A percentile compares a stretch with the other conserved stretches of the same genome.
phyloP scores from a whole-genome alignment of 2,888 invertebrate species.

The Taenaris catops region DNA sequence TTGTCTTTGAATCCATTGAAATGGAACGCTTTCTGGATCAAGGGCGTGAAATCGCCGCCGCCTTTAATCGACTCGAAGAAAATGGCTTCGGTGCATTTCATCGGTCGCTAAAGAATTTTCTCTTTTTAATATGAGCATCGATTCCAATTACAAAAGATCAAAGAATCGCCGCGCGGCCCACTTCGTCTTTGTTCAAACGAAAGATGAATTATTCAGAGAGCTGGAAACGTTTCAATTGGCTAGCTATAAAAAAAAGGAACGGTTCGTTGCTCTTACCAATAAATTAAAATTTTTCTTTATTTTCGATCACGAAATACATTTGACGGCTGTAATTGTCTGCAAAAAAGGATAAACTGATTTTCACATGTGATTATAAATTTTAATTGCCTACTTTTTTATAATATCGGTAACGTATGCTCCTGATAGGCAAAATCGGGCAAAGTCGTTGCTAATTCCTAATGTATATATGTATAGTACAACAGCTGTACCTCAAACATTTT shows the following conservation, averaged over 20 bases:
- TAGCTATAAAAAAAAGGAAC: conserved; percentile 78
- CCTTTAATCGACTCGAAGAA: conserved; percentile 65
- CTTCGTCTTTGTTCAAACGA: conserved; percentile 79
- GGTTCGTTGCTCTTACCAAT: conserved; percentile 77
- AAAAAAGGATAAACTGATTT: too few species aligned
- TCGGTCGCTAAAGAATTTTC: conserved; percentile 68
- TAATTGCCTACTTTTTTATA: too few species aligned
- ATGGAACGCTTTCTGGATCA: conserved; percentile 27
- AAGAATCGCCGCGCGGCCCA: conserved; percentile 78
- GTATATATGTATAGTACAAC: too few species aligned
- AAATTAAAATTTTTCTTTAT: conserved; percentile 75
- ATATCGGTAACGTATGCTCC: too few species aligned
- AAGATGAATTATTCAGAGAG: conserved; percentile 80
- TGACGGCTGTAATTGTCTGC: conserved; percentile 28
- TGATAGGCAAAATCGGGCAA: too few species aligned
- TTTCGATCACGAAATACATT: conserved; percentile 57
- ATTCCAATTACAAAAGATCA: conserved; percentile 81
- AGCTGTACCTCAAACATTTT: too few species aligned
- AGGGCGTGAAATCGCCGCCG: conserved; percentile 53
- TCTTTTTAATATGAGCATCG: conserved; percentile 80
- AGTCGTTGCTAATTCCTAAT: too few species aligned
- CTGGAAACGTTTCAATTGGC: conserved; percentile 80
- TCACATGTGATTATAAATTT: too few species aligned
- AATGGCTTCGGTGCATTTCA: conserved; percentile 76
- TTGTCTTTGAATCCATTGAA: conserved; percentile 2